phyloP scores from a whole-genome alignment of 1,140 invertebrate genomes.

The Neodiprion pinetum region DNA sequence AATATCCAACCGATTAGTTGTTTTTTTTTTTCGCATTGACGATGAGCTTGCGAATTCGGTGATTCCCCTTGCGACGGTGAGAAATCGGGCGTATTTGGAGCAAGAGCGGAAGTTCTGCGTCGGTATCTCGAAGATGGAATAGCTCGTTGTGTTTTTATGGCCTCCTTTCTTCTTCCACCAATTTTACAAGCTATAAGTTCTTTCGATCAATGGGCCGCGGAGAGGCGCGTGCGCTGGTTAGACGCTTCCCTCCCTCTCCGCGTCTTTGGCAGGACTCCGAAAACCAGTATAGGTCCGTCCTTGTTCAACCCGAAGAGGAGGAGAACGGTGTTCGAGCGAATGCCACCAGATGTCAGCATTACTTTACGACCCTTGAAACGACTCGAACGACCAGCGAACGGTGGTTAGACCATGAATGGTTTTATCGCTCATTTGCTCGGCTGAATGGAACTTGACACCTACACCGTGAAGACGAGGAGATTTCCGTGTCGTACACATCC shows the following conservation, averaged over 20 bases:
- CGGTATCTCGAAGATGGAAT: background rate
- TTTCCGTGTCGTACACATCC: no score
- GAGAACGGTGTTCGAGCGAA: conserved; percentile 36
- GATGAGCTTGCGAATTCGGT: background rate
- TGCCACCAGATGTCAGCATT: conserved; percentile 53
- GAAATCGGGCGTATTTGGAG: background rate
- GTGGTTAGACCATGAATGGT: conserved; percentile 45
- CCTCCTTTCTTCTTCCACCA: conserved; percentile 27
- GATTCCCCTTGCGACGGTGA: background rate
- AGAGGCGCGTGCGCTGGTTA: conserved; percentile 47
- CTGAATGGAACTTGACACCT: conserved; percentile 7
- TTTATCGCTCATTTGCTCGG: conserved; percentile 33
- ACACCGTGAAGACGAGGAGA: background rate
- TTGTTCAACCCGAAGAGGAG: no score
- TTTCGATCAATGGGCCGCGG: conserved; percentile 56
- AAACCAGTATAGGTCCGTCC: no score
- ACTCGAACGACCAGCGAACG: conserved; percentile 26
- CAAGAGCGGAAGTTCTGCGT: background rate
- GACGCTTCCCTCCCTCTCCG: conserved; percentile 35
- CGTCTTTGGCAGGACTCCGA: conserved; percentile 29
- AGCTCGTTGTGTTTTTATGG: conserved; percentile 14
- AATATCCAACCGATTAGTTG: background rate
- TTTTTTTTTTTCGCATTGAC: conserved; percentile 8
- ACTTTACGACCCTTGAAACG: conserved; percentile 52
- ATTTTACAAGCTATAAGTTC: conserved; percentile 44